Base-by-base conservation (phyloP, 2,113 vertebrate genomes). In the Seriola quinqueradiata region DNA sequence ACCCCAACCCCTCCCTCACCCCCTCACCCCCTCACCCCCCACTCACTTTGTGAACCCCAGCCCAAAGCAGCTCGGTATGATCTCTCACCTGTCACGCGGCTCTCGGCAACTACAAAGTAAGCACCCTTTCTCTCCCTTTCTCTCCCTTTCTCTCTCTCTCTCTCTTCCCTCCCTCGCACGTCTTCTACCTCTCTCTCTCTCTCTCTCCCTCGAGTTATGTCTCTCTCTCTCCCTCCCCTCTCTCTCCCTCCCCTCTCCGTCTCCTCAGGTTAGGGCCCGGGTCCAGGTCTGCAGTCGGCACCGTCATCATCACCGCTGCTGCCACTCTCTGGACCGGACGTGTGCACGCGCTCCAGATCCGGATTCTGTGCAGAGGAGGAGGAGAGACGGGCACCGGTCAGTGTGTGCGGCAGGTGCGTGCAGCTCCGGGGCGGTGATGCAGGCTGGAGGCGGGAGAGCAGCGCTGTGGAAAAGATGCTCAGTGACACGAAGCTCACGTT, bases 61-160 rank as follows among this genome's bases (percentile, higher is more conserved):
- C 70, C 8, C 52, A 5, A 44, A 25, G 10, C 48, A 69, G 68
- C 68, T 19, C 59, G 3, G 75, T 36, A 36, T 64, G 74, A 75
- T 89, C 82, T 61, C 93, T 94, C 91, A 94, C 93, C 94, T 94
- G 93, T 90, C 87, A 91, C 87, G 83, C 87, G 61, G 81, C 84
- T 84, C 81, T 72, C 76, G 28, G 89, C 77, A 87, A 87, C 83
- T 73, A 86, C 81, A 83, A 83, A 92, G 83, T 87, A 82, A 82
- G 83, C 73, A 14, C 72, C 8, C 46, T 67, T 48, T 84, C 80
- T 63, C 72, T 76, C 71, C 63, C 70, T 76, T 68, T 42, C 76
- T 44, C 61, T 42, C 70, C 23, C 48, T 81, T 74, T 68, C 52
- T 38, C 52, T 42, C 25, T 50, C 68, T 44, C 75, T 17, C 63